Evolutionary conservation across 2,888 invertebrate species (phyloP).

Genomic region (Drosophila helvetica): DNA sequence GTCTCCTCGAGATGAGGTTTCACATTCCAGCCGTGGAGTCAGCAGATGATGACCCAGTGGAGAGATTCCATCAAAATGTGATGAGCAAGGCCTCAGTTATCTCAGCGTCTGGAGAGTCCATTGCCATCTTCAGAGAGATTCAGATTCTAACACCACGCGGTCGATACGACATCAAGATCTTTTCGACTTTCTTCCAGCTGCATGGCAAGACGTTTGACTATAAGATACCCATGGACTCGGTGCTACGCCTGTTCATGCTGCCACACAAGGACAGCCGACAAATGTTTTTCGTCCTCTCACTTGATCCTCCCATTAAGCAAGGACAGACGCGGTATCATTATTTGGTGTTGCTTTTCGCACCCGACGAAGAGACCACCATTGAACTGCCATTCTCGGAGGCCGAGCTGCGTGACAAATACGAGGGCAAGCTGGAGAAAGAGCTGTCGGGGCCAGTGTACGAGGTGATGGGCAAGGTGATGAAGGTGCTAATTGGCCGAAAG

Average conservation of each 20-base stretch:
- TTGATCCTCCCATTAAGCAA: slow-evolving; percentile 99
- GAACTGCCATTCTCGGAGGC: slow-evolving; percentile 96
- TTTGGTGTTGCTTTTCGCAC: slow-evolving; percentile 95
- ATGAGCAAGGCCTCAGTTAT: slow-evolving; percentile 99
- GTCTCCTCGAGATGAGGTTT: slow-evolving; percentile 98
- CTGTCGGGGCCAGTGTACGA: slow-evolving; percentile 97
- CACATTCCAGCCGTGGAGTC: slow-evolving; percentile 97
- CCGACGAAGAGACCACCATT: slow-evolving; percentile 96
- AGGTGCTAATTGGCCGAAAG: slow-evolving; percentile 96
- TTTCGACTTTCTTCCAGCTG: slow-evolving; percentile 94
- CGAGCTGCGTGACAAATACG: slow-evolving; percentile 96
- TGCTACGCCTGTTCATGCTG: slow-evolving; percentile 95
- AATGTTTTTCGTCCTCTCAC: slow-evolving; percentile 98
- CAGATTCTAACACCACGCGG: slow-evolving; percentile 98
- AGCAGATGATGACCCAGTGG: slow-evolving; percentile 95
- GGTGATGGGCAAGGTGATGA: slow-evolving; percentile 98
- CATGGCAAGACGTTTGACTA: slow-evolving; percentile 99
- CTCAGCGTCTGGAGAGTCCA: slow-evolving; percentile 98
- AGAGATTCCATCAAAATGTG: slow-evolving; percentile 98
- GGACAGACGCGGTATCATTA: slow-evolving; percentile 99
- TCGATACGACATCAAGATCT: slow-evolving; percentile 97
- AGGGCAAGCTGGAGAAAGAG: slow-evolving; percentile 95
- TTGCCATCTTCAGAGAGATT: slow-evolving; percentile 97
- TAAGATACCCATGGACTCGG: slow-evolving; percentile 99
- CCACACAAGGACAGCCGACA: slow-evolving; percentile 99